Evolutionary conservation across 2,888 invertebrate species (phyloP), one percentile per base, ranked within the genome.

Genomic region (Colletes collaris): DNA sequence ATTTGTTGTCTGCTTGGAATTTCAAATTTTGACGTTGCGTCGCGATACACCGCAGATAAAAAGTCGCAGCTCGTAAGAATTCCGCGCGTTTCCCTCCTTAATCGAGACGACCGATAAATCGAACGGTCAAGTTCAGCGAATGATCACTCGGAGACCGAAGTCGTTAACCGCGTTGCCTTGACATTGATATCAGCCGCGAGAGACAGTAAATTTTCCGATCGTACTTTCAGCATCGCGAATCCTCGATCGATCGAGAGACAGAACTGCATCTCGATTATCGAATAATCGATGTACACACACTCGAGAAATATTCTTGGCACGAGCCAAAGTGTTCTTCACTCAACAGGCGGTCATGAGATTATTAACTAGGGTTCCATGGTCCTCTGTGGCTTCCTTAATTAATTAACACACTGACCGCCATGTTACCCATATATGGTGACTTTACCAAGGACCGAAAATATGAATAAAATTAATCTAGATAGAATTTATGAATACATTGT

Each of bases 161-260:
- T 35, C 76, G 19, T 59, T 70, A 62, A 76, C 66, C 60, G 50
- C 55, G 40, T 49, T 65, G n/a, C 85, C 85, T 85, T 80, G 83
- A 58, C 83, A 81, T 53, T 85, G 79, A 69, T 69, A 58, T 53
- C 60, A 67, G 37, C 35, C 56, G 55, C 44, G 11, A 49, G 4
- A 16, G 35, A 52, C 16, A 40, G n/a, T 56, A n/a, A 62, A 55
- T 56, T 62, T 55, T 16, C 37, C 13, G 37, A 58, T 27, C 11
- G 7, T 13, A 37, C 19, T 65, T 50, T 19, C 46, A 68, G 63
- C 52, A 49, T 67, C 60, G 27, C 59, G 60, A 55, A 40, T 49
- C 8, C 6, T 8, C 13, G 13, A 62, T 62, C 58, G 49, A 19
- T 64, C 44, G 46, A 50, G 60, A 37, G 40, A 35, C 60, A 35